phyloP scores from a whole-genome alignment of 2,797 vertebrate species.

The Pelobates cultripes region DNA sequence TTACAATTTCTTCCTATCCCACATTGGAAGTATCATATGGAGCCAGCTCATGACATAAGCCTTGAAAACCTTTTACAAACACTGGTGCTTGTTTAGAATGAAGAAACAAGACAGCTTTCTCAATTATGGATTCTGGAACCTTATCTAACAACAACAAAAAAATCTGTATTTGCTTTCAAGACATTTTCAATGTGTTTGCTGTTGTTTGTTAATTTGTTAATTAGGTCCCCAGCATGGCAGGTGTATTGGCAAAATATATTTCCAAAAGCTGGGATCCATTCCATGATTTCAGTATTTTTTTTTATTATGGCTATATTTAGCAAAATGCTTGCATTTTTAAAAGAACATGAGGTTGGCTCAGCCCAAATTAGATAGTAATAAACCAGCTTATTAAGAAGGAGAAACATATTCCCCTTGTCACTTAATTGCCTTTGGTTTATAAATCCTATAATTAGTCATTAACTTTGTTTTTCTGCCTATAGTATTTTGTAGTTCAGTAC shows the following conservation, averaged over 20 bases:
- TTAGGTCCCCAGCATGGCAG: conserved; percentile 26
- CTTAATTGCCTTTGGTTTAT: conserved; percentile 16
- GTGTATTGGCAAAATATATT: conserved; percentile 6
- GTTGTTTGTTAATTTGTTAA: conserved; percentile 30
- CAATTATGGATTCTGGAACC: conserved; percentile 20
- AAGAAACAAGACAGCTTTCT: conserved; percentile 1
- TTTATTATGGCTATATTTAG: conserved; percentile 32
- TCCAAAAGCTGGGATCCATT: conserved; percentile 15
- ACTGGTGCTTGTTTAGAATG: conserved; percentile 21
- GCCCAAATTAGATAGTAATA: conserved; percentile 9
- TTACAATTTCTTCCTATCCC: background rate
- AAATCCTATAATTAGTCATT: conserved; percentile 4
- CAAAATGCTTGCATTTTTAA: conserved; percentile 20
- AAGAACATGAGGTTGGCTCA: conserved; percentile 4
- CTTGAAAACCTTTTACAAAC: conserved; percentile 16
- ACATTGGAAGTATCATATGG: conserved; percentile 14
- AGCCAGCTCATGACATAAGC: conserved; percentile 25
- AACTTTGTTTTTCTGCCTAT: background rate
- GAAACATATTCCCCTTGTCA: conserved; percentile 5
- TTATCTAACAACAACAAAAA: conserved; percentile 3
- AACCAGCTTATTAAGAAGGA: conserved; percentile 22
- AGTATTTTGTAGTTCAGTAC: too few relatives aligned
- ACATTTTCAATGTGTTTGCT: conserved; percentile 32
- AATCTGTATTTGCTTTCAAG: conserved; percentile 32
- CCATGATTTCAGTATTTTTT: conserved; percentile 11